Evolutionary conservation across 2,888 invertebrate species (phyloP).

Genomic region (Eumacrocentrus americanus): DNA sequence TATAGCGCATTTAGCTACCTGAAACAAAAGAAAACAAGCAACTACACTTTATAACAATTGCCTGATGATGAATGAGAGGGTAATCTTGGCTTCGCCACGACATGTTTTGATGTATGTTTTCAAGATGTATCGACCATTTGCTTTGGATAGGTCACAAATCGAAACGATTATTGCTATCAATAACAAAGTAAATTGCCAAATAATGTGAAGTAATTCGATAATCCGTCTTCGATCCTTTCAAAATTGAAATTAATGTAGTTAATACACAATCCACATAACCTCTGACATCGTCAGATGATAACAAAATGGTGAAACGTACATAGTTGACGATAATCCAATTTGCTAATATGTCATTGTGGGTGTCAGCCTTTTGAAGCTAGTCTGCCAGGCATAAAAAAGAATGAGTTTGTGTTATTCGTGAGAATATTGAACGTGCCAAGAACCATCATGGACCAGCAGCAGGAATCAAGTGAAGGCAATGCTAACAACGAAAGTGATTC

Average conservation of each 20-base stretch:
- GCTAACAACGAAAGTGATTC: neutral
- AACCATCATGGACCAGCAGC: conserved; percentile 11
- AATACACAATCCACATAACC: conserved; percentile 37
- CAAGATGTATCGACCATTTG: too few relatives aligned
- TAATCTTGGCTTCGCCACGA: too few relatives aligned
- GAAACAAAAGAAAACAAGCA: too few relatives aligned
- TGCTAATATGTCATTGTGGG: conserved; percentile 28
- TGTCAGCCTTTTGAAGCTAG: conserved; percentile 18
- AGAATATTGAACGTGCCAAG: conserved; percentile 3
- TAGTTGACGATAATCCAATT: conserved; percentile 36
- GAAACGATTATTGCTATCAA: too few relatives aligned
- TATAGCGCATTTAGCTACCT: conserved; percentile 87
- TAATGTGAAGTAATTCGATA: too few relatives aligned
- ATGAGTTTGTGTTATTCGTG: conserved; percentile 13
- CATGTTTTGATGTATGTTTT: too few relatives aligned
- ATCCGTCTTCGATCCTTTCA: too few relatives aligned
- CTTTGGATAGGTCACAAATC: too few relatives aligned
- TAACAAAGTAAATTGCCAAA: too few relatives aligned
- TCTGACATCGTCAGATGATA: conserved; percentile 39
- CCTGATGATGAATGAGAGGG: too few relatives aligned
- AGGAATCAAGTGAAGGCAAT: neutral
- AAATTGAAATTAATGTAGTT: conserved; percentile 7
- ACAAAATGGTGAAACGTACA: conserved; percentile 35
- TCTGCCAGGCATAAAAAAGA: conserved; percentile 15
- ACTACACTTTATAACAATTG: too few relatives aligned